Evolutionary conservation across 2,888 invertebrate genomes (phyloP).

Genomic region (Ophioninae sp.): DNA sequence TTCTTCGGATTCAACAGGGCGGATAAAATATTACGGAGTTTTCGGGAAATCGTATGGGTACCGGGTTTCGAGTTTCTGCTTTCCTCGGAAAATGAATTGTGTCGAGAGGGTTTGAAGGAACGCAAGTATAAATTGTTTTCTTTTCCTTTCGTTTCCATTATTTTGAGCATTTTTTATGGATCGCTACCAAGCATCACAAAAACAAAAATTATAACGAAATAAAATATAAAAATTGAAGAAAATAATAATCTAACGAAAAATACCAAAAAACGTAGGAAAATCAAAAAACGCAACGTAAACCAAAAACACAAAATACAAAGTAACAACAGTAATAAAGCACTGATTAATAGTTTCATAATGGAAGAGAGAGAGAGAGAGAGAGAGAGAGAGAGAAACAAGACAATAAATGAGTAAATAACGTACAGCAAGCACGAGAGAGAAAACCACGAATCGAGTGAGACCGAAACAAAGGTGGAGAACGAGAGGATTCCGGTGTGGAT

Average conservation of each 20-base stretch:
- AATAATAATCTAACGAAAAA: too few relatives aligned
- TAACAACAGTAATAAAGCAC: too few relatives aligned
- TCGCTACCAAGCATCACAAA: too few relatives aligned
- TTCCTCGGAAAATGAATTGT: background rate
- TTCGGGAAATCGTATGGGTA: background rate
- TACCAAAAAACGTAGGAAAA: background rate
- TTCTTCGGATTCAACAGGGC: background rate
- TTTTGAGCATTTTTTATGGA: too few relatives aligned
- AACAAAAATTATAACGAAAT: too few relatives aligned
- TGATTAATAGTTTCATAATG: background rate
- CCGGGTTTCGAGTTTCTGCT: background rate
- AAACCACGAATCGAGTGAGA: constrained; percentile 24
- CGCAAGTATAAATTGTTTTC: too few relatives aligned
- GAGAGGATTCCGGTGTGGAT: constrained; percentile 35
- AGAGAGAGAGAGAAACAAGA: background rate
- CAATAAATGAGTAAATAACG: background rate
- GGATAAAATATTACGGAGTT: background rate
- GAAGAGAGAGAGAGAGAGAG: background rate
- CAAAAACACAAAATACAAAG: too few relatives aligned
- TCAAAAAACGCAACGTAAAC: too few relatives aligned
- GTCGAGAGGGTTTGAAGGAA: background rate
- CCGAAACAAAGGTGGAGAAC: constrained; percentile 37
- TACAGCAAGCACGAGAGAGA: background rate
- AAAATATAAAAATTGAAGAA: too few relatives aligned
- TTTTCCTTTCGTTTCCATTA: too few relatives aligned